Evolutionary conservation across 2,113 vertebrate species (phyloP).

Genomic region (Dinomys branickii): DNA sequence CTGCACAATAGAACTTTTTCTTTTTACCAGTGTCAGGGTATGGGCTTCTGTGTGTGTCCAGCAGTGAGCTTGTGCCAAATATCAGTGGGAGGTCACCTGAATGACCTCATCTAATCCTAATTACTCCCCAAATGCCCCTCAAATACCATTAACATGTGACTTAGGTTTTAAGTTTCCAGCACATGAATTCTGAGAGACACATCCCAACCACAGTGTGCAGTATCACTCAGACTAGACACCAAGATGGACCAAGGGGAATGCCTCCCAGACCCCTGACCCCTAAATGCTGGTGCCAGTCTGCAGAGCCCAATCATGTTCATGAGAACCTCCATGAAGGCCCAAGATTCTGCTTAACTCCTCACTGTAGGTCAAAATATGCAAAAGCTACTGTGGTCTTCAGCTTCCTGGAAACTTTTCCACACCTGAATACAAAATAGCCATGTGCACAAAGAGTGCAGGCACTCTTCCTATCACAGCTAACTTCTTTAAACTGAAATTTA

Average conservation of each 20-base stretch:
- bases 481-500: slow-evolving; percentile 11
- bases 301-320: not conserved
- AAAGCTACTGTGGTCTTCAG: not conserved
- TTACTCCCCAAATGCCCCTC: not conserved
- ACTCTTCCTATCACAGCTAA: not conserved
- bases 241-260: not conserved
- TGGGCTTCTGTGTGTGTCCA: not conserved
- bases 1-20: not conserved
- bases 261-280: not conserved
- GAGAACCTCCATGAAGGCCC: not conserved
- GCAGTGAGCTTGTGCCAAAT: not conserved
- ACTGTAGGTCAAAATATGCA: not conserved
- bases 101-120: not conserved
- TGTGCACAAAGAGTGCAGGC: not conserved
- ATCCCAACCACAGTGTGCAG: not conserved
- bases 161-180: not conserved
- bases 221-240: not conserved
- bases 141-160: not conserved
- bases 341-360: not conserved
- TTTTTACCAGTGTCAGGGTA: not conserved
- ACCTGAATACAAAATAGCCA: slow-evolving; percentile 1
- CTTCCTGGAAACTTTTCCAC: not conserved
- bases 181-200: not conserved
- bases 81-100: not conserved
- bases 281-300: not conserved